These are phyloP conservation scores for Siniperca knerii DNA, from an alignment of 2,113 vertebrate genomes.

Conservation along the genomic window DNA sequence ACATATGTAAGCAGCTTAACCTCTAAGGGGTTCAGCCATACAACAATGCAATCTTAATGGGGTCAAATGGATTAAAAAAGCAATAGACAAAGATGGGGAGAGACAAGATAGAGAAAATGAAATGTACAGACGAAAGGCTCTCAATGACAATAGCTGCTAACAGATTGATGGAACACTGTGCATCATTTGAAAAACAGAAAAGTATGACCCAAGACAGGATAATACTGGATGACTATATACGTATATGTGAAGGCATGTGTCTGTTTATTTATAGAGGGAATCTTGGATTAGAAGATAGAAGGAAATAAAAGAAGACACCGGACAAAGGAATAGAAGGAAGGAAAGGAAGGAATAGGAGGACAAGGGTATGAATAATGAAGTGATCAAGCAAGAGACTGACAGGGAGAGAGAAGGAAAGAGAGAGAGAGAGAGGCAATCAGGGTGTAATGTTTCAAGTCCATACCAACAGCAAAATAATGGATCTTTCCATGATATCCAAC, in stretches of 20 bases:
- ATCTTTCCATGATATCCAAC: constrained; percentile 31
- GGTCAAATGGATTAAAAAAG: constrained; percentile 56
- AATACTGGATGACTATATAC: neutral
- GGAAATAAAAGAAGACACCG: constrained; percentile 28
- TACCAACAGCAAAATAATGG: constrained; percentile 43
- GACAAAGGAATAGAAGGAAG: constrained; percentile 21
- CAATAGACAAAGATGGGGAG: constrained; percentile 25
- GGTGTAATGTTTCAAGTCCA: constrained; percentile 54
- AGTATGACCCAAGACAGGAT: constrained; percentile 4
- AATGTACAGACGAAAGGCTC: neutral
- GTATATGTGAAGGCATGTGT: constrained; percentile 17
- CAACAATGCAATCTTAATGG: constrained; percentile 29
- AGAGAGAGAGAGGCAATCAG: neutral
- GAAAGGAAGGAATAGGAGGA: constrained; percentile 20
- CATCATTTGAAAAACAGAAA: constrained; percentile 15
- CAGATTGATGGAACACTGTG: constrained; percentile 26
- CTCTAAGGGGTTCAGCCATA: neutral
- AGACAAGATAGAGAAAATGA: neutral
- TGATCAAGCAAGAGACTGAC: constrained; percentile 38
- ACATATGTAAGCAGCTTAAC: constrained; percentile 30
- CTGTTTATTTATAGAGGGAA: constrained; percentile 45
- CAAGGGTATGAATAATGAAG: constrained; percentile 47
- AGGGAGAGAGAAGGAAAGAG: constrained; percentile 3
- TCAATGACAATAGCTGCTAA: constrained; percentile 20
- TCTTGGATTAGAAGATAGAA: constrained; percentile 27